Percentiles rank a stretch among this genome's conserved stretches.
These are phyloP conservation scores for Zelleria hepariella DNA, from an alignment of 2,888 invertebrate genomes.

Conservation along the genomic window DNA sequence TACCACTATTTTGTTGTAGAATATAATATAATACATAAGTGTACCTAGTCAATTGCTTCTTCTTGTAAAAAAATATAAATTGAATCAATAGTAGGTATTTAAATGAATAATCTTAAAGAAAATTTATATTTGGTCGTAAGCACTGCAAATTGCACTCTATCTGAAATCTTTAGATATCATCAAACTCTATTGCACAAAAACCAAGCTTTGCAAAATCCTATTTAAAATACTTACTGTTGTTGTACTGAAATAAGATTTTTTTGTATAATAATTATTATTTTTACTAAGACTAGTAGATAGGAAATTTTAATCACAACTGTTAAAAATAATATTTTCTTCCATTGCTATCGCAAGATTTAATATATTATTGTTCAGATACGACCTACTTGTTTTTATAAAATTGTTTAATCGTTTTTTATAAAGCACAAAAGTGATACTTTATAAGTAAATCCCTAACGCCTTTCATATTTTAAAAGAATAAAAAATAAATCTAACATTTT, in stretches of 20 bases:
- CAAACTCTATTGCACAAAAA: neutral
- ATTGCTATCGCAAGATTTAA: conserved; percentile 10
- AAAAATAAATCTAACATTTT: conserved; percentile 14
- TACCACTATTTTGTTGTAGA: no score
- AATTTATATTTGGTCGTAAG: neutral
- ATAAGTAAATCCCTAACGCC: conserved; percentile 31
- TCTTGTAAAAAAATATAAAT: no score
- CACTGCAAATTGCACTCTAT: neutral
- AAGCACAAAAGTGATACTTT: conserved; percentile 35
- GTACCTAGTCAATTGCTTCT: neutral
- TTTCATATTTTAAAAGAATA: conserved; percentile 51
- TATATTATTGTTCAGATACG: no score
- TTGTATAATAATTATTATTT: neutral
- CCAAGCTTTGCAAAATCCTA: neutral
- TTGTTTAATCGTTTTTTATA: conserved; percentile 12
- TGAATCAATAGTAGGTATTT: neutral
- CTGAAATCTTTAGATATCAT: neutral
- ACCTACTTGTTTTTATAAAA: neutral
- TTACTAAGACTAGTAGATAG: conserved; percentile 1
- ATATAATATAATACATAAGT: neutral
- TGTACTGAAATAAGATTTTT: no score
- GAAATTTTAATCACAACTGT: conserved; percentile 7
- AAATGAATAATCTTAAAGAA: neutral
- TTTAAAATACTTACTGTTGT: no score
- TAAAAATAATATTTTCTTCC: conserved; percentile 8